These are phyloP conservation scores for Sussaba pulchella DNA, from an alignment of 2,888 invertebrate species.

Conservation along the genomic window DNA sequence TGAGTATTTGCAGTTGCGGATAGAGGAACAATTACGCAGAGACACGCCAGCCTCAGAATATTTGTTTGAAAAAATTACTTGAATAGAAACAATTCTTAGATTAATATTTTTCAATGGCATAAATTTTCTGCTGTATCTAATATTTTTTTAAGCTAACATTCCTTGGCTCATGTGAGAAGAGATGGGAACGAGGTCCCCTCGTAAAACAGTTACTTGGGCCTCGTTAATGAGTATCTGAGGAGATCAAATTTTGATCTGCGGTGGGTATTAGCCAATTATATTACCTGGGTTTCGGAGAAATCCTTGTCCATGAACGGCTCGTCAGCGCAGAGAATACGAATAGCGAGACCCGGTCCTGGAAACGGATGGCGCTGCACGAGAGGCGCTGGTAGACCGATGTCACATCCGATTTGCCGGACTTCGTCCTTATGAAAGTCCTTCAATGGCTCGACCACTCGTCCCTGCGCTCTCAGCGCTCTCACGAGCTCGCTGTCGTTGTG, in stretches of 20 bases:
- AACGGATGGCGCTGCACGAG: constrained; percentile 98
- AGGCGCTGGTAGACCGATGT: constrained; percentile 94
- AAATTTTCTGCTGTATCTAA: no score
- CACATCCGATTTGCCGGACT: constrained; percentile 94
- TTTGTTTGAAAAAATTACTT: neutral
- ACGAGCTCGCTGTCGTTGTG: constrained; percentile 99
- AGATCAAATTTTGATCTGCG: neutral
- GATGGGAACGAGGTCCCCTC: no score
- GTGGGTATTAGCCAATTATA: neutral
- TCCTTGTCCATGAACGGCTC: constrained; percentile 97
- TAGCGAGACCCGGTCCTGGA: constrained; percentile 99
- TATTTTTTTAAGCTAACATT: no score
- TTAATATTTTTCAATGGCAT: no score
- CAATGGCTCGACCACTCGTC: constrained; percentile 98
- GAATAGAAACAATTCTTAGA: no score
- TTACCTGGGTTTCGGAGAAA: constrained; percentile 96
- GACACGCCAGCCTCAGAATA: no score
- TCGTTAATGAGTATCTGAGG: neutral
- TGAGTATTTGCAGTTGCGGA: no score
- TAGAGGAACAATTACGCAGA: no score
- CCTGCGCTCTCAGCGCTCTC: constrained; percentile 89
- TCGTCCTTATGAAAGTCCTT: constrained; percentile 99
- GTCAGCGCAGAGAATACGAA: constrained; percentile 97
- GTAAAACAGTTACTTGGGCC: no score
- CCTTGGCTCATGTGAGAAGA: no score